Percentiles rank a stretch among this genome's conserved stretches.
phyloP scores from a whole-genome alignment of 1,140 invertebrate species.

The Mamestra configurata region DNA sequence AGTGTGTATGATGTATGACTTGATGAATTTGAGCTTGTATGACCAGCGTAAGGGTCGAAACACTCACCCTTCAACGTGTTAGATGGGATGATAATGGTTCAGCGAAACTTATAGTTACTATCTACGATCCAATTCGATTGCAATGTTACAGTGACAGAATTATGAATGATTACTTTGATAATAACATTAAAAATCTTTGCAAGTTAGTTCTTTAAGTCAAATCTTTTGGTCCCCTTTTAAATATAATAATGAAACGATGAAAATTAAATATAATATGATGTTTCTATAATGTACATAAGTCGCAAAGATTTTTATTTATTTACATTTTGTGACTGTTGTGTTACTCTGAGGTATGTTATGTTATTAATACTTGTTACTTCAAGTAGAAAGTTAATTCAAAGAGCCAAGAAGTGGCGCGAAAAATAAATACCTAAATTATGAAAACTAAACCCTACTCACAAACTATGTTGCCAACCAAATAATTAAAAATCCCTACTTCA shows the following conservation, averaged over 20 bases:
- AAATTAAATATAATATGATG: slow-evolving; percentile 17
- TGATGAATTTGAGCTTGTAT: neutral
- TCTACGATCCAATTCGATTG: neutral
- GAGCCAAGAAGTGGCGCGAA: slow-evolving; percentile 21
- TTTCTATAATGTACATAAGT: slow-evolving; percentile 23
- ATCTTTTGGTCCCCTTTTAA: slow-evolving; percentile 25
- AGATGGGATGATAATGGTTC: neutral
- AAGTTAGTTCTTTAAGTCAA: slow-evolving; percentile 31
- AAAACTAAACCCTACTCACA: slow-evolving; percentile 39
- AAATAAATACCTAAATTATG: slow-evolving; percentile 32
- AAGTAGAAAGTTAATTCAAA: slow-evolving; percentile 32
- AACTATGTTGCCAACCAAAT: slow-evolving; percentile 32
- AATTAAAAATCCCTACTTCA: slow-evolving; percentile 22
- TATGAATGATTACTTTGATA: slow-evolving; percentile 25
- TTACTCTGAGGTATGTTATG: slow-evolving; percentile 40
- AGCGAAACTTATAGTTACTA: neutral
- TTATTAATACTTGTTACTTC: slow-evolving; percentile 45
- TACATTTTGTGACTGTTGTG: slow-evolving; percentile 41
- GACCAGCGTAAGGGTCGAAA: neutral
- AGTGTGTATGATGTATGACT: neutral
- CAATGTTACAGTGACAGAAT: neutral
- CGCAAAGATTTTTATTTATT: slow-evolving; percentile 52
- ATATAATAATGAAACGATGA: slow-evolving; percentile 27
- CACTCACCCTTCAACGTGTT: too few relatives aligned
- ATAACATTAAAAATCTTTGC: slow-evolving; percentile 50